A percentile compares a stretch with the other conserved stretches of the same genome.
These are phyloP conservation scores for Brachionus rotundiformis DNA, from an alignment of 1,140 invertebrate genomes.

Conservation along the genomic window DNA sequence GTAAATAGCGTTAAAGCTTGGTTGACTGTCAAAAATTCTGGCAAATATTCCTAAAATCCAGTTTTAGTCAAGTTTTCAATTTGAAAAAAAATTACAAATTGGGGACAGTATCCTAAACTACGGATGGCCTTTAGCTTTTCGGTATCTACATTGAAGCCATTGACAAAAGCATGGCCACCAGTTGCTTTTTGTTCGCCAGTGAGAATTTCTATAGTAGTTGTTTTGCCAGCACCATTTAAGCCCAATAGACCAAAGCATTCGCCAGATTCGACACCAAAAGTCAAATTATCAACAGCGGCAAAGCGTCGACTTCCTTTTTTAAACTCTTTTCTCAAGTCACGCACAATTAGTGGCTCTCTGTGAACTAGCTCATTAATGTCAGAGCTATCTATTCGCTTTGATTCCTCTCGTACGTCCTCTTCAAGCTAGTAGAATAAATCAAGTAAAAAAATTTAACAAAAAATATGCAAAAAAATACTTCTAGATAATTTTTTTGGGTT, in stretches of 20 bases:
- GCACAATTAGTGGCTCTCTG: background rate
- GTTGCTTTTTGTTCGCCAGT: conserved; percentile 71
- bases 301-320: conserved; percentile 5
- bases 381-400: background rate
- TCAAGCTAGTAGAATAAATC: conserved; percentile 3
- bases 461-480: background rate
- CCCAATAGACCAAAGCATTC: conserved; percentile 68
- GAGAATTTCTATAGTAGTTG: conserved; percentile 78
- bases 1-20: conserved; percentile 45
- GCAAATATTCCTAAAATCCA: conserved; percentile 59
- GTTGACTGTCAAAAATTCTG: conserved; percentile 62
- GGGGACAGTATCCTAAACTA: conserved; percentile 64
- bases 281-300: conserved; percentile 58
- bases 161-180: conserved; percentile 67
- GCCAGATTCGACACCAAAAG: background rate
- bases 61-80: conserved; percentile 66
- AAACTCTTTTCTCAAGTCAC: conserved; percentile 23
- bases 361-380: background rate
- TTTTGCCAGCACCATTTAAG: conserved; percentile 84
- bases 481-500: background rate
- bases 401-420: conserved; percentile 31
- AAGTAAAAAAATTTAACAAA: background rate
- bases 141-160: conserved; percentile 56
- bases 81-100: conserved; percentile 65
- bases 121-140: conserved; percentile 5